phyloP scores from a whole-genome alignment of 2,888 invertebrate species.

The Latrodectus hesperus region DNA sequence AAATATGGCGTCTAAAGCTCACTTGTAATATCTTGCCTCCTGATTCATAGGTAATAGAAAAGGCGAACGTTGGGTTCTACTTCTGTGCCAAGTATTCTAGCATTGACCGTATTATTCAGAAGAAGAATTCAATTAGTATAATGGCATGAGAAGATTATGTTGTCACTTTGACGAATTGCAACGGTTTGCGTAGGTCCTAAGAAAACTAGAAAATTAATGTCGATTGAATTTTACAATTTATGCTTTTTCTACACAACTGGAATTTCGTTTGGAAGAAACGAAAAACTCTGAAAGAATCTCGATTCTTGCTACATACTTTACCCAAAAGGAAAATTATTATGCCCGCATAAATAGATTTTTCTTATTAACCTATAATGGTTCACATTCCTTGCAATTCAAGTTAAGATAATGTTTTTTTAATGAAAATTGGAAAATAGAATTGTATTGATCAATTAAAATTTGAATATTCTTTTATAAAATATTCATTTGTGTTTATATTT shows the following conservation, averaged over 20 bases:
- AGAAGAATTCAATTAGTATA: constrained; percentile 57
- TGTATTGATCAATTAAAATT: too few relatives aligned
- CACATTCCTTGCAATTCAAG: too few relatives aligned
- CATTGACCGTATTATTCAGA: constrained; percentile 32
- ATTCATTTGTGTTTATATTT: too few relatives aligned
- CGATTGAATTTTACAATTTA: constrained; percentile 39
- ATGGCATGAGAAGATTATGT: constrained; percentile 39
- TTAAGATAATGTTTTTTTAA: too few relatives aligned
- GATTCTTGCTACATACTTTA: too few relatives aligned
- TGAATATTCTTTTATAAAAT: too few relatives aligned
- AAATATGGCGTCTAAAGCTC: background rate
- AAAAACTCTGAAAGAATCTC: background rate
- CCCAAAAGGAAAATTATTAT: too few relatives aligned
- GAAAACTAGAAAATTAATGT: constrained; percentile 29
- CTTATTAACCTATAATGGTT: too few relatives aligned
- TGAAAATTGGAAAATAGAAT: too few relatives aligned
- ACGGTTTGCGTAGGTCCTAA: background rate
- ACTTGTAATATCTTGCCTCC: background rate
- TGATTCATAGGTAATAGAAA: constrained; percentile 16
- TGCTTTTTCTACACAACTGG: background rate
- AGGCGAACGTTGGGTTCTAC: constrained; percentile 12
- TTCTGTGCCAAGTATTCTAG: background rate
- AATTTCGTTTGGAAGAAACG: background rate
- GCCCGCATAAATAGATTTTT: too few relatives aligned
- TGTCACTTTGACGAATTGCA: constrained; percentile 50